Evolutionary conservation across 92 coral and sea anemone species (phyloP), one percentile per base, ranked within the genome.

Genomic region (Micromussa lordhowensis): DNA sequence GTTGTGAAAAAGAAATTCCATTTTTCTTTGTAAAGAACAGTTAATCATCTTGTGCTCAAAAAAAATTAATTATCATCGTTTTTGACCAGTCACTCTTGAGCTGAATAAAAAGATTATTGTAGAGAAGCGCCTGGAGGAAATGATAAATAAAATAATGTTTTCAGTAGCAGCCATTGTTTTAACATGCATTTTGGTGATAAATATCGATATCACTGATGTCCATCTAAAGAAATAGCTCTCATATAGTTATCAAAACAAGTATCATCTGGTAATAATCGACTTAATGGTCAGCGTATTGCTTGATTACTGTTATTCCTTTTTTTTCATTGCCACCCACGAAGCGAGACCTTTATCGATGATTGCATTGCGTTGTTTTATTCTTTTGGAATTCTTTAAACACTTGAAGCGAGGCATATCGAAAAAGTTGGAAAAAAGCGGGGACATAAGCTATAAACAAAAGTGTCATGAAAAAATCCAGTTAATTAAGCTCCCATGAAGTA

Each of bases 231-330:
- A 82, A 26, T 38, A 31, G 77, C 66, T 82, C 69, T 82, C 78
- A 68, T 64, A 58, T 82, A 29, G 86, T 59, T 68, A 75, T 49
- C 48, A 69, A 82, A 82, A 69, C 78, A 68, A 30, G 19, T 82
- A 57, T 82, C 86, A 51, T 28, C 85, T 82, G 64, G 77, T 30
- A 69, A 35, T 82, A 69, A 70, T 82, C 32, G 78, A 69, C 31
- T 82, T 48, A 12, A 17, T 70, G 36, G 26, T n/a, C 28, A 29
- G 5, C 57, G 7, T 82, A 53, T 66, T 68, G n/a, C 70, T 0
- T 55, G 40, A 55, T 29, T 58, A 18, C 71, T 38, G 68, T 30
- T 12, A 3, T 26, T 28, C 10, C 28, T 51, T 6, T 66, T 44
- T 66, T 66, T 51, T 22, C 54, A 11, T 29, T 26, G 75, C 86